Conservation (phyloP, 2,888 invertebrate species). For the Lasioglossum figueresi region DNA sequence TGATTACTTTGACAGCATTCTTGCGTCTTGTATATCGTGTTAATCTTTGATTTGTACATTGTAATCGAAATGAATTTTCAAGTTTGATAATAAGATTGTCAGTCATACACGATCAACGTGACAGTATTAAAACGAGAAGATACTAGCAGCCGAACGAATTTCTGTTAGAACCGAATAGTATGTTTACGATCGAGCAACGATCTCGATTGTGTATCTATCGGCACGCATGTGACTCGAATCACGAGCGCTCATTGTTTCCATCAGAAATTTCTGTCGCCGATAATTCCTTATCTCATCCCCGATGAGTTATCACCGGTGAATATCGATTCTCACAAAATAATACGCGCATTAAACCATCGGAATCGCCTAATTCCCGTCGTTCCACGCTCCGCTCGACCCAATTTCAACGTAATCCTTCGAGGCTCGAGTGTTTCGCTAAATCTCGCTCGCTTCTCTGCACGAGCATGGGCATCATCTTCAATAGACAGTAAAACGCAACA, state of each 20-base stretch:
- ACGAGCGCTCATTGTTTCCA: not conserved
- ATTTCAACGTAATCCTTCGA: not conserved
- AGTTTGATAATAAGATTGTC: not conserved
- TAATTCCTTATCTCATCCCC: constrained; percentile 5
- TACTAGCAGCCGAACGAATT: not conserved
- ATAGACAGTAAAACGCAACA: not conserved
- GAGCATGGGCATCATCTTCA: not conserved
- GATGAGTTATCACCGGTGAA: not conserved
- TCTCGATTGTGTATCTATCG: not conserved
- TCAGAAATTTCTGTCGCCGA: not conserved
- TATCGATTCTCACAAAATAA: constrained; percentile 2
- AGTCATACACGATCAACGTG: not conserved
- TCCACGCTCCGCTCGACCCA: not conserved
- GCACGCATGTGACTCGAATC: not conserved
- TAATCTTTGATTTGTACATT: not conserved
- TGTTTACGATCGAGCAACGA: not conserved
- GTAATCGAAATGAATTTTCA: not conserved
- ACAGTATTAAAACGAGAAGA: not conserved
- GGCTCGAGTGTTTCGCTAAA: not conserved
- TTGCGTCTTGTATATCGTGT: too few species aligned
- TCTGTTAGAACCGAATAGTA: not conserved
- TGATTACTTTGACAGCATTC: too few species aligned
- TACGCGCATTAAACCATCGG: not conserved
- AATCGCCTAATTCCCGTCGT: constrained; percentile 3
- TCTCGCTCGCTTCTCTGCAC: not conserved